phyloP scores from a whole-genome alignment of 2,113 vertebrate species.

The Castor canadensis region DNA sequence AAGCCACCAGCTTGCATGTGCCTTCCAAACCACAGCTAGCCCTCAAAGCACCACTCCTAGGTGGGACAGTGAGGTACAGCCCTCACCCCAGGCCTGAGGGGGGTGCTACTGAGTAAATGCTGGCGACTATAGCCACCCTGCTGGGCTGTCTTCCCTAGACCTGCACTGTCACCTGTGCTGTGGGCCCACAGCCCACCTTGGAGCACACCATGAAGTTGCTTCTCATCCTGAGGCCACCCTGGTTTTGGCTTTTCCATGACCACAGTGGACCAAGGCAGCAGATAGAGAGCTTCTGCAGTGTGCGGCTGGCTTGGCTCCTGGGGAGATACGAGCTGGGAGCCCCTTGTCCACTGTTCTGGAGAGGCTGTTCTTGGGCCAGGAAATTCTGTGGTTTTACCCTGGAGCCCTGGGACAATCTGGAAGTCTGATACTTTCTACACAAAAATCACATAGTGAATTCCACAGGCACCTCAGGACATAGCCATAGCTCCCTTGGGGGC shows the following conservation, averaged over 20 bases:
- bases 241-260: background rate
- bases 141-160: background rate
- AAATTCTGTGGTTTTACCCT: background rate
- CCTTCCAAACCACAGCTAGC: background rate
- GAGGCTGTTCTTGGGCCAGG: background rate
- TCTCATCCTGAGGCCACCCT: background rate
- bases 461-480: background rate
- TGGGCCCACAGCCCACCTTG: accelerated
- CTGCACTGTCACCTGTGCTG: background rate
- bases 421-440: background rate
- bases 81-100: background rate
- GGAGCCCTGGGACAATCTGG: background rate
- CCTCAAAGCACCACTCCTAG: background rate
- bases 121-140: accelerated
- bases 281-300: background rate
- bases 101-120: background rate
- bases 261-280: background rate
- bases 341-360: accelerated
- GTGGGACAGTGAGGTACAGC: background rate
- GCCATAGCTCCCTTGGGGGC: background rate
- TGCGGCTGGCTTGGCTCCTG: too few relatives aligned
- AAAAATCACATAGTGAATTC: background rate
- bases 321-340: background rate
- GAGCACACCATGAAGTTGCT: background rate
- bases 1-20: background rate